Percentiles rank a stretch among this genome's conserved stretches.
phyloP scores from a whole-genome alignment of 2,113 vertebrate species.

The Apodemus sylvaticus region DNA sequence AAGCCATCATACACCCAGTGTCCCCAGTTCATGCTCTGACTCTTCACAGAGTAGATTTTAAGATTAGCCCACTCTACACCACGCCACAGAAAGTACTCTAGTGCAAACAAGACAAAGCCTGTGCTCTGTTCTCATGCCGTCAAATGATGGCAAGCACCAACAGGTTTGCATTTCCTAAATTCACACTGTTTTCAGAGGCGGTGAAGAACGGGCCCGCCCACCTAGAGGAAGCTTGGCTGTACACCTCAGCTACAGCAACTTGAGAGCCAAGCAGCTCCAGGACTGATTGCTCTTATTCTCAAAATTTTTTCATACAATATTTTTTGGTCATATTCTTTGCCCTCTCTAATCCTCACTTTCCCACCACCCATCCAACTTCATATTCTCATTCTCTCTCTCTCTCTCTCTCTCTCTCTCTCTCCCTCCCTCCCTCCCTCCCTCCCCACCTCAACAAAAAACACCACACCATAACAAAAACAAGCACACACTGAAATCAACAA shows the following conservation, averaged over 20 bases:
- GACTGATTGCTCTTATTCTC: background rate
- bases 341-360: background rate
- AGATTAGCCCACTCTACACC: background rate
- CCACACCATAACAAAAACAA: background rate
- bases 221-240: conserved; percentile 27
- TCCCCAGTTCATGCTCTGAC: background rate
- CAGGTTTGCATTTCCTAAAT: conserved; percentile 61
- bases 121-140: background rate
- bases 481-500: background rate
- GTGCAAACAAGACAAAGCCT: conserved; percentile 60
- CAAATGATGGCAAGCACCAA: conserved; percentile 54
- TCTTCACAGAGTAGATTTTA: background rate
- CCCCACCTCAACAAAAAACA: background rate
- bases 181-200: conserved; percentile 40
- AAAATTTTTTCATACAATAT: background rate
- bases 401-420: no score
- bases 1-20: background rate
- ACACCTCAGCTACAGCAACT: background rate
- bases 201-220: conserved; percentile 42
- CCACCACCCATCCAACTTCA: background rate
- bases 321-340: background rate
- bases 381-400: no score
- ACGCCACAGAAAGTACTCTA: background rate
- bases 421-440: background rate
- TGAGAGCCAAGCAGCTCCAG: background rate